Conservation (phyloP, 2,888 invertebrate genomes). For the Cheilosia impressa region DNA sequence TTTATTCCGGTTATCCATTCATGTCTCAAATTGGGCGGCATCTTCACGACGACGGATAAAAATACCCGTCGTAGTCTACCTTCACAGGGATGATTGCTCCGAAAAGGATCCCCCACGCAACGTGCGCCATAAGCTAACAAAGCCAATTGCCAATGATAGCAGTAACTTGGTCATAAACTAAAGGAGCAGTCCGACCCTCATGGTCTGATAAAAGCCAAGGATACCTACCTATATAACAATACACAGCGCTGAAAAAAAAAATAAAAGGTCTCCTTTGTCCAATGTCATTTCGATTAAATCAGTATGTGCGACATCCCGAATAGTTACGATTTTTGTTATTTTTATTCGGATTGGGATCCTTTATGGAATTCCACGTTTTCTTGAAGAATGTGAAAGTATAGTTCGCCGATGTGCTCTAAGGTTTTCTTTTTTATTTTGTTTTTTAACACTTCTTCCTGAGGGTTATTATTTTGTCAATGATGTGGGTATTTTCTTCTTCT, state of each 20-base stretch:
- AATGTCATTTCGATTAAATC: constrained; percentile 64
- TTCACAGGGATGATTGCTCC: constrained; percentile 14
- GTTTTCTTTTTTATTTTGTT: constrained; percentile 1
- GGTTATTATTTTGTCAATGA: constrained; percentile 60
- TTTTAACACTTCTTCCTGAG: constrained; percentile 6
- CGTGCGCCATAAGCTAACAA: constrained; percentile 72
- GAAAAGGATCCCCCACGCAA: constrained; percentile 41
- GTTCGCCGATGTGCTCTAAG: not conserved
- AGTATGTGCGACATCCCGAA: constrained; percentile 66
- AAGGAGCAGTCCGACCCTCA: constrained; percentile 51
- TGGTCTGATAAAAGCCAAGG: constrained; percentile 19
- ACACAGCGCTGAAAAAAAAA: constrained; percentile 22
- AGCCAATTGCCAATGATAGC: constrained; percentile 68
- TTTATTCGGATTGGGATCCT: constrained; percentile 14
- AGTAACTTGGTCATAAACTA: constrained; percentile 68
- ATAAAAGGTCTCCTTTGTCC: constrained; percentile 12
- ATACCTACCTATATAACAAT: not conserved
- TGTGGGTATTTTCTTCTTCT: not conserved
- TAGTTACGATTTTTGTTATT: constrained; percentile 56
- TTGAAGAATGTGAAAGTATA: constrained; percentile 9
- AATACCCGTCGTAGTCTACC: constrained; percentile 11
- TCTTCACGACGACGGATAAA: not conserved
- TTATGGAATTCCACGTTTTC: constrained; percentile 26
- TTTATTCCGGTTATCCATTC: constrained; percentile 34
- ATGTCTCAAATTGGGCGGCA: constrained; percentile 30